A percentile compares a stretch with the other conserved stretches of the same genome.
Evolutionary conservation across 2,113 vertebrate genomes (phyloP).

Genomic region (Chamaetylas fuelleborni): DNA sequence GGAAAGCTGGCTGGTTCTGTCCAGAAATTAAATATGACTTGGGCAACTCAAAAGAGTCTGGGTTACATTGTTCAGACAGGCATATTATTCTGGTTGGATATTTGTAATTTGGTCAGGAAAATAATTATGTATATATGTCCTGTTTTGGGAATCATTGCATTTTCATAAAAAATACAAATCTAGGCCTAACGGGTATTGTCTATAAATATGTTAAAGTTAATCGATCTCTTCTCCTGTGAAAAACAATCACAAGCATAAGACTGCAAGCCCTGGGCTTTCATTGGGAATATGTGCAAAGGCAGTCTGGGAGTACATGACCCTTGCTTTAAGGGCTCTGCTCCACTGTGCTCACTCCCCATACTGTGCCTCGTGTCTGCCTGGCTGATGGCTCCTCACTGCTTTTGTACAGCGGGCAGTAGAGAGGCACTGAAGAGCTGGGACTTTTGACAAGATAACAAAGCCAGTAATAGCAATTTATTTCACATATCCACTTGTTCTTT

Average conservation of each 20-base stretch:
- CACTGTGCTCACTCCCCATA: background rate
- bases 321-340: background rate
- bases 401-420: fast-evolving
- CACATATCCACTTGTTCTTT: background rate
- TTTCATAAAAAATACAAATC: background rate
- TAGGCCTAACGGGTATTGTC: background rate
- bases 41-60: background rate
- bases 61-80: background rate
- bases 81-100: background rate
- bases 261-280: background rate
- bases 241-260: background rate
- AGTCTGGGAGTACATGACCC: too few species aligned
- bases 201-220: background rate
- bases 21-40: background rate
- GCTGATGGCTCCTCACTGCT: background rate
- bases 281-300: background rate
- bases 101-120: background rate
- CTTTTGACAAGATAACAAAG: background rate
- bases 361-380: background rate
- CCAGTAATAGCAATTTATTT: background rate
- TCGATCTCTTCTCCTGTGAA: background rate
- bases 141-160: background rate
- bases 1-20: background rate
- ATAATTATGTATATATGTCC: background rate
- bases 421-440: background rate